Conservation (phyloP, 2,797 vertebrate genomes). For the Craterocephalus amniculus region DNA sequence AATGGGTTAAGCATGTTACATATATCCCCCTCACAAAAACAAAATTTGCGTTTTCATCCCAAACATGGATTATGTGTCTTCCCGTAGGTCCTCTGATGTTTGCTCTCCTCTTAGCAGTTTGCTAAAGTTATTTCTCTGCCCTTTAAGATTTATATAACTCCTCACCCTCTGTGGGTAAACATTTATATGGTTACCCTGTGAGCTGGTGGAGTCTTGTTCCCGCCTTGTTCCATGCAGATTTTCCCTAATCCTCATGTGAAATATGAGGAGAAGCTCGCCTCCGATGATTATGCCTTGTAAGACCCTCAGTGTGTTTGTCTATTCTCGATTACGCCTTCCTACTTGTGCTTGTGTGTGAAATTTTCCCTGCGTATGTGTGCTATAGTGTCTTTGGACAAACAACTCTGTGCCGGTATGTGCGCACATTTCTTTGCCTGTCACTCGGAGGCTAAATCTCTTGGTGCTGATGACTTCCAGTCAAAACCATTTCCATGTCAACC, state of each 20-base stretch:
- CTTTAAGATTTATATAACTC: conserved; percentile 50
- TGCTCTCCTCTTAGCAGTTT: conserved; percentile 23
- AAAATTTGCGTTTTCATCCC: background rate
- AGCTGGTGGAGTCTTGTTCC: conserved; percentile 29
- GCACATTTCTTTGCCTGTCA: conserved; percentile 28
- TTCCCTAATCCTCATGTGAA: conserved; percentile 71
- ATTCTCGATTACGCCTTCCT: conserved; percentile 49
- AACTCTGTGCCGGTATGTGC: conserved; percentile 11
- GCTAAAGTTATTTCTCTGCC: conserved; percentile 4
- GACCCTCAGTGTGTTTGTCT: conserved; percentile 68
- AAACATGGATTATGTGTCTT: background rate
- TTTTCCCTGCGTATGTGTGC: conserved; percentile 27
- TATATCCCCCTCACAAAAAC: background rate
- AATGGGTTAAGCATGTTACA: background rate
- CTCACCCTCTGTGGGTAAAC: conserved; percentile 38
- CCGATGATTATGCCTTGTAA: conserved; percentile 65
- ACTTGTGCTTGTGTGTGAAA: conserved; percentile 37
- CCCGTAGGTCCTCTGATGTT: background rate
- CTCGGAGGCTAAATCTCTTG: conserved; percentile 55
- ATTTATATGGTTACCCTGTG: conserved; percentile 41
- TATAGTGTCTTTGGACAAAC: conserved; percentile 29
- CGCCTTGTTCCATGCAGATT: conserved; percentile 62
- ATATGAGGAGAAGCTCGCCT: conserved; percentile 60
- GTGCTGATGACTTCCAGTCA: conserved; percentile 55
- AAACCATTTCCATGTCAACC: conserved; percentile 44